Evolutionary conservation across 37 sponge, comb jelly and placozoan genomes (phyloP).

Genomic region (Aplysina aerophoba): DNA sequence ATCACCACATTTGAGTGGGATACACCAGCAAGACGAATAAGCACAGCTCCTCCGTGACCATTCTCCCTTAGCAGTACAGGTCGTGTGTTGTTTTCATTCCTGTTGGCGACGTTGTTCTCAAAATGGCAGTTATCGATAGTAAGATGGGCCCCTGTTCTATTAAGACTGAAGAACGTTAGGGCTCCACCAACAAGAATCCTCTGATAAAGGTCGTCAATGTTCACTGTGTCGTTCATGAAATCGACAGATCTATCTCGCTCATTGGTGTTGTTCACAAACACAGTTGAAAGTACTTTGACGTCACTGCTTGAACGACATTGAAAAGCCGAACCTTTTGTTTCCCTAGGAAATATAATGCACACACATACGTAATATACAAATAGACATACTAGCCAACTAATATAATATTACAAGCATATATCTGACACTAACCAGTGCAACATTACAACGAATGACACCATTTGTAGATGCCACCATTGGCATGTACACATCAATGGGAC

Average conservation of each 20-base stretch:
- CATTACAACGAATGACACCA: no score
- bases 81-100: slow-evolving; percentile 47
- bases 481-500: no score
- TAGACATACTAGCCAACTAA: neutral
- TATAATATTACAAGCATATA: no score
- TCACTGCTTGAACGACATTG: slow-evolving; percentile 40
- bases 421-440: no score
- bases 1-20: slow-evolving; percentile 34
- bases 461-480: no score
- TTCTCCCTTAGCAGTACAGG: slow-evolving; percentile 69
- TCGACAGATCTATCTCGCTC: neutral
- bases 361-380: slow-evolving; percentile 15
- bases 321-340: slow-evolving; percentile 54
- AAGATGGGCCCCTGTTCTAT: neutral
- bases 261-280: slow-evolving; percentile 62
- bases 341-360: slow-evolving; percentile 30
- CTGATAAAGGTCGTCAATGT: slow-evolving; percentile 31
- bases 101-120: slow-evolving; percentile 41
- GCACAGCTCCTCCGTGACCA: slow-evolving; percentile 74
- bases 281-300: slow-evolving; percentile 34
- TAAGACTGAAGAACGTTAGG: slow-evolving; percentile 49
- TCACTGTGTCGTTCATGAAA: neutral
- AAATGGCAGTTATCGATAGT: slow-evolving; percentile 60
- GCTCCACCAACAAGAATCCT: slow-evolving; percentile 55
- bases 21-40: slow-evolving; percentile 38